Base-by-base conservation (phyloP, 1,140 invertebrate species). In the Tetragonula clypearis region DNA sequence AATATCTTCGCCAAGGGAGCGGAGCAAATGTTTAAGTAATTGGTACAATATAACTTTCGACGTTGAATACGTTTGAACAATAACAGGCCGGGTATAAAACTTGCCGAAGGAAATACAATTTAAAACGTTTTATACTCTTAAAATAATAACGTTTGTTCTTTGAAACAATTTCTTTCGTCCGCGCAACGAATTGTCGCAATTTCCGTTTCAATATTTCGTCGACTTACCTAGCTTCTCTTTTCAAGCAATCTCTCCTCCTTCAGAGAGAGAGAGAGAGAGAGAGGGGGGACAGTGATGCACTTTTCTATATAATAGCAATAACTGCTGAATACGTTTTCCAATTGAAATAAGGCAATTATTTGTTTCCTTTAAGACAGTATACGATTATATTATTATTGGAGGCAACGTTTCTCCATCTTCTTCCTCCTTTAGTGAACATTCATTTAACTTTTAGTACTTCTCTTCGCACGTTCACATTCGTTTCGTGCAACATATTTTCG, bases 161-260 rank as follows among this genome's bases (percentile, higher is more conserved):
- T 56, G 55, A 75, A 75, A 30, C 26, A 58, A 19, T 58, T 30
- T 35, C 55, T 55, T 58, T 35, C 17, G 21, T 58, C 26, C 12
- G 26, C 12, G 26, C 66, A 21, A 68, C 26, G 66, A 68, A 68
- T 68, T 68, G 17, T 68, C 30, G 17, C 17, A 21, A 75, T 75
- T 75, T 75, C 55, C 21, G 26, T 75, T 58, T 75, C 26, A 75
- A 75, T 75, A 55, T 75, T 75, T 75, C 55, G 53, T 23, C 55
- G 26, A 23, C 26, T 75, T 21, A 30, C 17, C 58, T 14, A 35
- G 26, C 55, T 75, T 21, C 35, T 8, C 56, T 53, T 35, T 15
- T 35, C 11, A 35, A 35, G 21, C 26, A 58, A 35, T 58, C 26
- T 58, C 15, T 14, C 17, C 9, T 8, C 71, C 53, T 73, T 73